These are phyloP conservation scores for Apoda limacodes DNA, from an alignment of 2,888 invertebrate species.

Conservation along the genomic window DNA sequence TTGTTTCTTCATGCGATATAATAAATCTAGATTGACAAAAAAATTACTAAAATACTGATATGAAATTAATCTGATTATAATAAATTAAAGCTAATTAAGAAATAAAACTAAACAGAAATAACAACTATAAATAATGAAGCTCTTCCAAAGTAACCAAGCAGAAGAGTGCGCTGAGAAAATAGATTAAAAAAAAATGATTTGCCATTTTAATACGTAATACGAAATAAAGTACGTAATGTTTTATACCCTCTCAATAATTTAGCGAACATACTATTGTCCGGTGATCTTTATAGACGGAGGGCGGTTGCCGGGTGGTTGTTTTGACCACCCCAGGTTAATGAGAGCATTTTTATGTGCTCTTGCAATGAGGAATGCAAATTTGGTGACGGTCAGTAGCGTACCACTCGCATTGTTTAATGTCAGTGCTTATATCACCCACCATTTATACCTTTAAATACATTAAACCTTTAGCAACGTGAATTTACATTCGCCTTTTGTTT, in stretches of 20 bases:
- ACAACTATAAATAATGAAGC: no score
- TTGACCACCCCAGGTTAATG: constrained; percentile 63
- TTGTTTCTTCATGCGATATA: no score
- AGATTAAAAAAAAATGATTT: no score
- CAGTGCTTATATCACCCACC: constrained; percentile 41
- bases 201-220: no score
- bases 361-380: constrained; percentile 69
- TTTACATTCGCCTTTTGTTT: constrained; percentile 46
- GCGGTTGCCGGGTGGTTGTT: constrained; percentile 35
- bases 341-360: constrained; percentile 64
- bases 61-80: no score
- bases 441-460: constrained; percentile 54
- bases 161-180: no score
- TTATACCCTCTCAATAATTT: constrained; percentile 22
- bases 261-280: constrained; percentile 19
- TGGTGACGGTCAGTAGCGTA: constrained; percentile 51
- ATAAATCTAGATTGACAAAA: no score
- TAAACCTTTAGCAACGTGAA: constrained; percentile 40
- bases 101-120: no score
- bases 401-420: constrained; percentile 57
- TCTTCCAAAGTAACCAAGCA: no score
- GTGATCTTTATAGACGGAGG: constrained; percentile 5
- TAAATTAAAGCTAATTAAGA: no score
- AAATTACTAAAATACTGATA: no score
- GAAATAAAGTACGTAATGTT: no score